A percentile compares a stretch with the other conserved stretches of the same genome.
These are phyloP conservation scores for Cebuella pygmaea DNA, from an alignment of 2,797 vertebrate genomes.

Conservation along the genomic window DNA sequence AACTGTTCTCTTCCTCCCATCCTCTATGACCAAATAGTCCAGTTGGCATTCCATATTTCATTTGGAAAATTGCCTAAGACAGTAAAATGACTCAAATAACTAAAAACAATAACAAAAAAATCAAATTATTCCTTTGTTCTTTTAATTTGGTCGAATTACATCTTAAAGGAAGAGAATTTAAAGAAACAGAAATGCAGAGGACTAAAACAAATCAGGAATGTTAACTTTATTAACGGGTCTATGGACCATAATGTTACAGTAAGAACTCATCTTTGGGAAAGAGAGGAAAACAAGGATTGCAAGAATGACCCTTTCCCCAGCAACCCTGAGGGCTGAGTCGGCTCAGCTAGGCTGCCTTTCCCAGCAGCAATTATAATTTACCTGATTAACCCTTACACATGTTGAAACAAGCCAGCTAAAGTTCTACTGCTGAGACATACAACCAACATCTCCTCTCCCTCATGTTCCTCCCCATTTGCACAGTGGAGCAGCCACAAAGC, in stretches of 20 bases:
- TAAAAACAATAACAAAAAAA: neutral
- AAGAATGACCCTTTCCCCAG: neutral
- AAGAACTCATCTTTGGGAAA: constrained; percentile 38
- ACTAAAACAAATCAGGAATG: neutral
- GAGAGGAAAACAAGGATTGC: neutral
- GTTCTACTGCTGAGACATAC: neutral
- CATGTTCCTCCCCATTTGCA: neutral
- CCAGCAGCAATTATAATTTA: constrained; percentile 44
- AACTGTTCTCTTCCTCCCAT: neutral
- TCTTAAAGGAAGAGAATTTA: neutral
- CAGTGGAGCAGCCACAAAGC: neutral
- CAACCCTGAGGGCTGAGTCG: neutral
- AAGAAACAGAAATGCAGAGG: neutral
- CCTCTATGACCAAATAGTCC: neutral
- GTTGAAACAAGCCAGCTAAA: constrained; percentile 49
- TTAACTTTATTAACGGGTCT: neutral
- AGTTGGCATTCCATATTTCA: neutral
- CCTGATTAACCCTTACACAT: constrained; percentile 28
- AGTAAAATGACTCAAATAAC: neutral
- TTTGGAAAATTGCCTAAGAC: constrained; percentile 6
- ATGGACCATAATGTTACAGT: neutral
- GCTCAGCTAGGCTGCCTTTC: neutral
- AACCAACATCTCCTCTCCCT: neutral
- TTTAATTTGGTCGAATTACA: neutral
- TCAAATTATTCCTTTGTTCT: neutral